Base-by-base conservation (phyloP, 2,888 invertebrate species). In the Parnassius orleans region DNA sequence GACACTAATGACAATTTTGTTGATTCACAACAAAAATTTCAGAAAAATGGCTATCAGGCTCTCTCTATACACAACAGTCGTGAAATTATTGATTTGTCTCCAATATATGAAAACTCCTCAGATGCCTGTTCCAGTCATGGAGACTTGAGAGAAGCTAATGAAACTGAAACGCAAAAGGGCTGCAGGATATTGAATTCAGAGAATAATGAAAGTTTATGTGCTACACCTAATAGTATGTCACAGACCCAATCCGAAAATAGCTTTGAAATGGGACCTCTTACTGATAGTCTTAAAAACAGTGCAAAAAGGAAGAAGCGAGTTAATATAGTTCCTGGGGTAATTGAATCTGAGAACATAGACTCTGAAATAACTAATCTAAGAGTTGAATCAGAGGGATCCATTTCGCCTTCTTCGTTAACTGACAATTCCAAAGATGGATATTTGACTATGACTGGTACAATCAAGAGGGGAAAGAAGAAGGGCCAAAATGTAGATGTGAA, bases 401-500 rank as follows among this genome's bases (percentile, higher is more conserved):
- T 89, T 66, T 90, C 94, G 2, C 86, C 93, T 53, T 93, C 93
- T 69, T 93, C 93, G 56, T 78, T 93, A n/a, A 89, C 92, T 44
- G 90, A 91, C 60, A 83, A 77, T 65, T 87, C 90, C 2, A 90
- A 87, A 72, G 94, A 94, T 68, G 91, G 92, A 24, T 94, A 94
- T 72, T 86, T 95, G 53, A 95, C 95, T 2, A 94, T 94, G 93
- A 94, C 94, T 0, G 95, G 95, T 9, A 95, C 95, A 10, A 95
- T 95, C 10, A 95, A 95, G 74, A 87, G 95, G 56, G 95, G 95
- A 1, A 93, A 94, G 71, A 94, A 95, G 77, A 94, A 95, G 72
- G 95, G 95, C 0, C 95, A 95, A 74, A 94, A 93, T 77, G 93
- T 95, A 65, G 95, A 95, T 84, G 94, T 95, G 0, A 94, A 94